phyloP scores from a whole-genome alignment of 2,113 vertebrate genomes.

The Zosterops borbonicus region DNA sequence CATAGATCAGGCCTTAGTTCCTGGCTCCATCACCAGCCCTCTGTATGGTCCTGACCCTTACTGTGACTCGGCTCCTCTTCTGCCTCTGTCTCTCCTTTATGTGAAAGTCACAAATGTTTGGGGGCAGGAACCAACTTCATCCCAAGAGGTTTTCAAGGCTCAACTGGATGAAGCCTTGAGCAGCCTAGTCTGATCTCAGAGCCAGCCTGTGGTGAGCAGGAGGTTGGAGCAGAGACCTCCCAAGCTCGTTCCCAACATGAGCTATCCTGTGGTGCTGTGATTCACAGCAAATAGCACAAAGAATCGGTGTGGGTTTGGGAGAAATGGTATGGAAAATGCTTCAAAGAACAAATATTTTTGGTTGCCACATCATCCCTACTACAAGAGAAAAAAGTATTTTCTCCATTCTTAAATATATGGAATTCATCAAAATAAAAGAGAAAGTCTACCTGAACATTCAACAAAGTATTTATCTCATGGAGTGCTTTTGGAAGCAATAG shows the following conservation, averaged over 20 bases:
- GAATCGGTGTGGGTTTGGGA: neutral
- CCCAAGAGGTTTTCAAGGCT: neutral
- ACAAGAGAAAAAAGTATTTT: neutral
- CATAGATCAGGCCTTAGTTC: neutral
- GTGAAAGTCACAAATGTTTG: neutral
- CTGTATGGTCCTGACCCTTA: rapidly evolving
- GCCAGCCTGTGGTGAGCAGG: neutral
- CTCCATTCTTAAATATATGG: neutral
- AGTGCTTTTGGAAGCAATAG: neutral
- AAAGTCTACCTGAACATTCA: neutral
- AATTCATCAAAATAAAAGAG: neutral
- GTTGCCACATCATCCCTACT: neutral
- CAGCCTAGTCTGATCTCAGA: neutral
- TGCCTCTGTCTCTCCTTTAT: neutral
- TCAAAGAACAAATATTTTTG: neutral
- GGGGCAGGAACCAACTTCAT: neutral
- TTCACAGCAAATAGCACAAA: neutral
- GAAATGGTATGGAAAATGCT: neutral
- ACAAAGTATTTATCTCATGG: neutral
- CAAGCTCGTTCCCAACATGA: neutral
- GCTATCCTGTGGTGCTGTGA: neutral
- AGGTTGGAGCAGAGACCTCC: neutral
- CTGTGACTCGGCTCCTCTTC: neutral
- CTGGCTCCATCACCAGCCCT: neutral
- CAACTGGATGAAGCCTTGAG: neutral